Evolutionary conservation across 2,113 vertebrate genomes (phyloP), one percentile per base, ranked within the genome.

Genomic region (Calonectris borealis): DNA sequence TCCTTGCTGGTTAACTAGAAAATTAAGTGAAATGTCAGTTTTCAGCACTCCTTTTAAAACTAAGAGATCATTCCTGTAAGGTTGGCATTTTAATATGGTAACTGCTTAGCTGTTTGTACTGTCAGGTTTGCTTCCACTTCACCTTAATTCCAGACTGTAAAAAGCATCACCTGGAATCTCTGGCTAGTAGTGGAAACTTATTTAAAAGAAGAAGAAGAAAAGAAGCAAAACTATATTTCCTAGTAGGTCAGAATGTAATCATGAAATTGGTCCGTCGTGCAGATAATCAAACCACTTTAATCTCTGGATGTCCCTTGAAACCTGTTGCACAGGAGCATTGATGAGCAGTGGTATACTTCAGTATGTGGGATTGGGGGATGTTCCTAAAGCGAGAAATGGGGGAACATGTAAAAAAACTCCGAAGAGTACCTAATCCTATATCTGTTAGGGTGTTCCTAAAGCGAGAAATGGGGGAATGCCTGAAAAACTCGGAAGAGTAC

Each of bases 51-150:
- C 76, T 95, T 92, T 86, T 94, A 64, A 86, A 92, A 75, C 73
- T 57, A 58, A 89, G 84, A 91, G 76, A 36, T 93, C 36, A 31
- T 96, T 94, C 93, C 94, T 87, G n/a, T 82, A 51, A 97, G 89
- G 93, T 80, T 97, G 91, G 82, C 89, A 34, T 96, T 94, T 95
- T 93, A 90, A 90, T 89, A 91, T 65, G 34, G 87, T 94, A 84
- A 96, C 93, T 95, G 90, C 97, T 93, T 94, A 78, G 90, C 89
- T 97, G 48, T 97, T 92, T 87, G 55, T 97, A 75, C 94, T 96
- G 92, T 93, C 90, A 90, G 81, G 89, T 85, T 85, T 88, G 70
- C 95, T 95, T 98, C 97, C 97, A 97, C 97, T 97, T 97, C 93
- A 93, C 95, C 96, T 95, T 85, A 95, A 82, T 96, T 98, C 97